Percentiles rank a stretch among this genome's conserved stretches.
Conservation (phyloP, 2,797 vertebrate genomes). For the Cuculus canorus region DNA sequence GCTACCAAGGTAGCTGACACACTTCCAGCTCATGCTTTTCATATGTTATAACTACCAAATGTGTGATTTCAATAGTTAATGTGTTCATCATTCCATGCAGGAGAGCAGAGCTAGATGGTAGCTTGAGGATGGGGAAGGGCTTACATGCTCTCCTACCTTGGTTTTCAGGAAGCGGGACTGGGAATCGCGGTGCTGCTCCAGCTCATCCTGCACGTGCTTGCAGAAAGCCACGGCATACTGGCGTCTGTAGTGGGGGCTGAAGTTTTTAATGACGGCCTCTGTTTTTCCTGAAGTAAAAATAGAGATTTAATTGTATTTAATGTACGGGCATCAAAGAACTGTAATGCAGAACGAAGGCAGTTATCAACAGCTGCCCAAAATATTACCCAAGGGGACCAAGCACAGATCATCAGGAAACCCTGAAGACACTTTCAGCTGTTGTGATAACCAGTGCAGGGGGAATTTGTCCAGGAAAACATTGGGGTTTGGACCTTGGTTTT, state of each 20-base stretch:
- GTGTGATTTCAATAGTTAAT: not conserved
- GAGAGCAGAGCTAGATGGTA: not conserved
- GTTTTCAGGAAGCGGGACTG: conserved; percentile 84
- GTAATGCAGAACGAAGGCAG: not conserved
- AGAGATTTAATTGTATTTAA: not conserved
- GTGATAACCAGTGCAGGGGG: not conserved
- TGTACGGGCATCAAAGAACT: not conserved
- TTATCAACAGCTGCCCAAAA: not conserved
- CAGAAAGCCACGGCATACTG: conserved; percentile 87
- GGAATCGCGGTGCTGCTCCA: conserved; percentile 81
- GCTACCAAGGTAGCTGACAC: not conserved
- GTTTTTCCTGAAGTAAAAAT: conserved; percentile 77
- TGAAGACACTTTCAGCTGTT: not conserved
- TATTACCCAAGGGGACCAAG: not conserved
- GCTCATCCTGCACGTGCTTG: conserved; percentile 82
- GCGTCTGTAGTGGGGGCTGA: conserved; percentile 85
- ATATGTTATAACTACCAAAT: not conserved
- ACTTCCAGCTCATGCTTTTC: not conserved
- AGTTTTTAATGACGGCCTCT: conserved; percentile 83
- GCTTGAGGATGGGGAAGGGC: not conserved
- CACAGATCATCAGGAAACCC: not conserved
- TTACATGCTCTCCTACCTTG: conserved; percentile 73
- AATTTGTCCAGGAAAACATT: not conserved
- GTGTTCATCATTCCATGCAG: not conserved
- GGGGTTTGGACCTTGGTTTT: not conserved